phyloP scores from a whole-genome alignment of 2,888 invertebrate genomes.

The Phyto melanocephala region DNA sequence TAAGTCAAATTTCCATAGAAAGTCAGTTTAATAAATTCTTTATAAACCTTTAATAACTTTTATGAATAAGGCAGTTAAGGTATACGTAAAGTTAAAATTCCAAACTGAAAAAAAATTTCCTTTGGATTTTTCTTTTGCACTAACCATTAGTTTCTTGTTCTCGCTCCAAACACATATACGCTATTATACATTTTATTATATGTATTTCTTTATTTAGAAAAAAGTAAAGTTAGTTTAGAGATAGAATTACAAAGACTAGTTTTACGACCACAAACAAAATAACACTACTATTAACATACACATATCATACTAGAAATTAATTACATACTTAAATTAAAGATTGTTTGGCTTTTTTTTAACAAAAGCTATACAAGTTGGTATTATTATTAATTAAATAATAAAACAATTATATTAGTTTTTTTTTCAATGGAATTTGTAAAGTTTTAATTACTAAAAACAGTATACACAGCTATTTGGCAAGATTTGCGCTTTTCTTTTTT shows the following conservation, averaged over 20 bases:
- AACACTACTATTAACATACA: not conserved
- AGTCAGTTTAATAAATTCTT: too few species aligned
- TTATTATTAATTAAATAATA: not conserved
- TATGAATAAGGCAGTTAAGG: too few species aligned
- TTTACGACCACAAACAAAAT: conserved; percentile 32
- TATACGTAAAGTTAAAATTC: too few species aligned
- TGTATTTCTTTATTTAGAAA: not conserved
- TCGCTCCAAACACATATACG: too few species aligned
- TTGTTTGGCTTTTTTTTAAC: not conserved
- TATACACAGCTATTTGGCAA: conserved; percentile 28
- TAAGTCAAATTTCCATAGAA: too few species aligned
- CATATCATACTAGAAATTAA: not conserved
- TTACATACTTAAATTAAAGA: conserved; percentile 7
- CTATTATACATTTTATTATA: not conserved
- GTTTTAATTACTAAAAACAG: not conserved
- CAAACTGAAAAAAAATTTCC: too few species aligned
- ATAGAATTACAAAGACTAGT: conserved; percentile 32
- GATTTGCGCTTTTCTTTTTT: not conserved
- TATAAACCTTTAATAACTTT: too few species aligned
- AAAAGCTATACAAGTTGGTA: not conserved
- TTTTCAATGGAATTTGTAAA: conserved; percentile 19
- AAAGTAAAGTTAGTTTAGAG: not conserved
- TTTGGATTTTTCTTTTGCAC: too few species aligned
- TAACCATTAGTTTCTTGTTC: too few species aligned
- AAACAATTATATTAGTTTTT: not conserved